Evolutionary conservation across 2,113 vertebrate genomes (phyloP), one percentile per base, ranked within the genome.

Genomic region (Echinops telfairi): DNA sequence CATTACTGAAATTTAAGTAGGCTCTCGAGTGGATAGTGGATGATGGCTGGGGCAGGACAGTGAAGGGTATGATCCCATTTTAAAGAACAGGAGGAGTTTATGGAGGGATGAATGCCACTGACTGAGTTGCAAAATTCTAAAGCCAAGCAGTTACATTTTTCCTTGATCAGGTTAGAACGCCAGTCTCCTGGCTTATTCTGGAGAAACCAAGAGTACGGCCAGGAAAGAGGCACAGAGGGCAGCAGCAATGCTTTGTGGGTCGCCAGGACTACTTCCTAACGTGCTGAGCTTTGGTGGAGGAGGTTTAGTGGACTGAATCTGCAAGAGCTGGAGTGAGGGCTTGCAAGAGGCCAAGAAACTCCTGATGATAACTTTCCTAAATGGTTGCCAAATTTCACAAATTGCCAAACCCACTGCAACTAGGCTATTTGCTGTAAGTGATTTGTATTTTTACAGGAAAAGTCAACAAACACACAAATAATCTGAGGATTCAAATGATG

Each of bases 371-470:
- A 88, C 76, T 83, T 97, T 95, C 76, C 85, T 86, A 90, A 95
- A 76, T 43, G 79, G 86, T 78, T 91, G 92, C 91, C 87, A 93
- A 95, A 79, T 84, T 92, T 92, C 90, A 64, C 87, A 91, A 91
- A 95, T 27, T 87, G 81, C 86, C 88, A 90, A 94, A 90, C 78
- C 73, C 88, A 86, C 14, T 94, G 93, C 93, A 0, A 5, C 47
- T 81, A 81, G 31, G 31, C 94, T 88, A 71, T 60, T 94, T 82
- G 79, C 92, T 89, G 95, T 95, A 86, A 66, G 79, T 91, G 75
- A 96, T 90, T 97, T 96, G 92, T 97, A 96, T 93, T 95, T 96
- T 95, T 86, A 83, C 76, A 95, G 94, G 66, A 92, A 97, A 97
- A 96, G 75, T 97, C 96, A 96, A 87, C 91, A 89, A 97, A 95